Conservation (phyloP, 92 coral and sea anemone genomes). For the Umimayanthus chanpuru region DNA sequence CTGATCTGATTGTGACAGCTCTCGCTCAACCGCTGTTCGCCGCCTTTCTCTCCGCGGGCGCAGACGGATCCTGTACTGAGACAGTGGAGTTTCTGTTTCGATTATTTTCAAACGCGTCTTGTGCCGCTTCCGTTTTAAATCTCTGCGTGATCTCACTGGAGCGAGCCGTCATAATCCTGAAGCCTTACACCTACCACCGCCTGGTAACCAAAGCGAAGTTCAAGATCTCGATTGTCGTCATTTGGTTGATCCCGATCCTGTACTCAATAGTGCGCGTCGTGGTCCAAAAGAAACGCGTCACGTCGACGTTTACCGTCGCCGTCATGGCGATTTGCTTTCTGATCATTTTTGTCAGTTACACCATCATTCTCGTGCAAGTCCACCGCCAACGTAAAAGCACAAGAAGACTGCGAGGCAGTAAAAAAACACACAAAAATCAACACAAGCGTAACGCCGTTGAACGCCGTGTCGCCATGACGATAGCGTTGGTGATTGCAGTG, state of each 20-base stretch:
- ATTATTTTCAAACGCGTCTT: constrained; percentile 68
- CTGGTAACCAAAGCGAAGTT: constrained; percentile 63
- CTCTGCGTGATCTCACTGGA: constrained; percentile 79
- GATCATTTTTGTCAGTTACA: constrained; percentile 64
- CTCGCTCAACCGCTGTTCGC: constrained; percentile 78
- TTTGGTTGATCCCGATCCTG: constrained; percentile 65
- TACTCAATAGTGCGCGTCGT: constrained; percentile 67
- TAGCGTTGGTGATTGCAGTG: constrained; percentile 72
- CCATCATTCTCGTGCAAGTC: constrained; percentile 70
- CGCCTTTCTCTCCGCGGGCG: constrained; percentile 67
- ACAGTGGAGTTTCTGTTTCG: constrained; percentile 70
- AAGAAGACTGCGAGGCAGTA: constrained; percentile 51
- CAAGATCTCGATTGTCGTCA: constrained; percentile 45
- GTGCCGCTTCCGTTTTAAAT: constrained; percentile 75
- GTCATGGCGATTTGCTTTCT: constrained; percentile 69
- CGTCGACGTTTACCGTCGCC: constrained; percentile 67
- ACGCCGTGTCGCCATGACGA: constrained; percentile 85
- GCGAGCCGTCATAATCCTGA: constrained; percentile 67
- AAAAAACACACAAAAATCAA: constrained; percentile 23
- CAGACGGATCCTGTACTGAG: constrained; percentile 51
- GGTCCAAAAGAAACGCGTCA: constrained; percentile 56
- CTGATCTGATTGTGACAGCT: constrained; percentile 74
- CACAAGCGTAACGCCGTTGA: constrained; percentile 57
- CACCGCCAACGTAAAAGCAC: constrained; percentile 59
- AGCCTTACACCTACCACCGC: constrained; percentile 56